Conservation (phyloP, 2,888 invertebrate species). For the Oligia fasciuncula region DNA sequence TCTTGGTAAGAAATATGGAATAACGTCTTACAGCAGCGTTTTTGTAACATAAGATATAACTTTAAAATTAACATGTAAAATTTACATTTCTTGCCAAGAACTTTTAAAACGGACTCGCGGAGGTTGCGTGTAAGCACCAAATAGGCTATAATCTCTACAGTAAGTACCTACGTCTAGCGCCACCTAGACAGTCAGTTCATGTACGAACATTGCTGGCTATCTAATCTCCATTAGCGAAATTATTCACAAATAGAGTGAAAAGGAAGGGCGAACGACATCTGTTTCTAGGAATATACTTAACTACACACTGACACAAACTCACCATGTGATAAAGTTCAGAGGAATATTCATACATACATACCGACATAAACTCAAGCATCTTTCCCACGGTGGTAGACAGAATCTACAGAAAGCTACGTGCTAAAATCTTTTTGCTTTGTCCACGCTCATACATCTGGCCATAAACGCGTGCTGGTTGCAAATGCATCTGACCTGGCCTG, state of each 20-base stretch:
- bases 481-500: conserved; percentile 6
- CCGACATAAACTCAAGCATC: neutral
- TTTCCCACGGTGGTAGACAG: neutral
- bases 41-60: too few relatives aligned
- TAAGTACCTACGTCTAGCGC: neutral
- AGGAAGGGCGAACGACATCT: neutral
- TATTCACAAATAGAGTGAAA: neutral
- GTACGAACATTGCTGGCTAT: neutral
- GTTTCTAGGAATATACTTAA: neutral
- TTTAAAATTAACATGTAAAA: too few relatives aligned
- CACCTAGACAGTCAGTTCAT: neutral
- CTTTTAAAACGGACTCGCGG: too few relatives aligned
- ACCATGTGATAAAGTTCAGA: neutral
- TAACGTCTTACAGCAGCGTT: too few relatives aligned
- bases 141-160: too few relatives aligned
- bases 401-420: neutral
- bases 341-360: neutral
- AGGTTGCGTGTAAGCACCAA: too few relatives aligned
- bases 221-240: neutral
- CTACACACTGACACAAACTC: neutral
- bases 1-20: too few relatives aligned
- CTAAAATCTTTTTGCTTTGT: neutral
- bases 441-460: conserved; percentile 1
- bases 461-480: neutral
- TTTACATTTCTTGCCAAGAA: too few relatives aligned